phyloP scores from a whole-genome alignment of 1,140 invertebrate species.

The Anastrepha ludens region DNA sequence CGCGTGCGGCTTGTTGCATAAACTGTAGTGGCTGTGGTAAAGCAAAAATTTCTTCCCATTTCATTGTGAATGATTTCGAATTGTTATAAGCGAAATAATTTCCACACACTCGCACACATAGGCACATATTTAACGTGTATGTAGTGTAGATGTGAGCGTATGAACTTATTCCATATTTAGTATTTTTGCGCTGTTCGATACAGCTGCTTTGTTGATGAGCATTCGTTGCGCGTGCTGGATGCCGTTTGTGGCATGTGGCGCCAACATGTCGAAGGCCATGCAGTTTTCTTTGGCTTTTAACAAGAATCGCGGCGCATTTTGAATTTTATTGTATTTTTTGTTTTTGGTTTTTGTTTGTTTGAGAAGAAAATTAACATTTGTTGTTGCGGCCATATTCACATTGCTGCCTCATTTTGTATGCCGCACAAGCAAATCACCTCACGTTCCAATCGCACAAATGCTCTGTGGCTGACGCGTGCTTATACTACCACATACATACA shows the following conservation, averaged over 20 bases:
- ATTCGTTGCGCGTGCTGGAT: neutral
- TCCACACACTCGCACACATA: neutral
- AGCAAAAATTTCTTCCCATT: neutral
- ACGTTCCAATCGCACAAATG: slow-evolving; percentile 30
- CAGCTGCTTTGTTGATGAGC: slow-evolving; percentile 9
- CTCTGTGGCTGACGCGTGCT: neutral
- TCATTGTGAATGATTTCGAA: neutral
- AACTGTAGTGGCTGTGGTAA: neutral
- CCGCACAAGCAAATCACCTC: slow-evolving; percentile 7
- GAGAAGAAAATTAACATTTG: slow-evolving; percentile 4
- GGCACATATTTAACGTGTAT: neutral
- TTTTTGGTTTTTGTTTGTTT: too few species aligned
- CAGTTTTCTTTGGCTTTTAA: neutral
- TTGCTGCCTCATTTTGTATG: neutral
- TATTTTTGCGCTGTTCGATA: neutral
- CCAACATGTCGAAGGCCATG: slow-evolving; percentile 11
- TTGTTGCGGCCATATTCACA: neutral
- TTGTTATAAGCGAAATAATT: neutral
- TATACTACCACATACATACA: neutral
- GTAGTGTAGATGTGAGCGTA: neutral
- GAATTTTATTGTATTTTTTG: neutral
- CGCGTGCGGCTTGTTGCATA: neutral
- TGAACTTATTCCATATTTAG: neutral
- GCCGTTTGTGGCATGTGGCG: slow-evolving; percentile 37
- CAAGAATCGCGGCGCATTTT: neutral